Conservation (phyloP, 2,113 vertebrate species). For the Podilymbus podiceps region DNA sequence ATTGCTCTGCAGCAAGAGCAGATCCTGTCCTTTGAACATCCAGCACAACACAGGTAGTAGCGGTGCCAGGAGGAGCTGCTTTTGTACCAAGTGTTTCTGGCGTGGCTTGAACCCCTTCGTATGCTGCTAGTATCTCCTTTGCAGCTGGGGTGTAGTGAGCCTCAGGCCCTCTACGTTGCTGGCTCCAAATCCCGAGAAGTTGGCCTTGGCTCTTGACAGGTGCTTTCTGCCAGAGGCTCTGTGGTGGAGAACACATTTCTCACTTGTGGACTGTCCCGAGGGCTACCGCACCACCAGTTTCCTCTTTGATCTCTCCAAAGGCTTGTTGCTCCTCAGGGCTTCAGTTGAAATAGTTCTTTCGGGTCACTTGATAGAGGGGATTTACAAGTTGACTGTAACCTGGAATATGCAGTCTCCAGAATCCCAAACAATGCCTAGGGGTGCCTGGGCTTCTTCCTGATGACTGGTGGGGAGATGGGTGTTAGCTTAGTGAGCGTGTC, state of each 20-base stretch:
- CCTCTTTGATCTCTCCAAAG: neutral
- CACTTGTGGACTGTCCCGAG: neutral
- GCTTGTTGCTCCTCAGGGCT: neutral
- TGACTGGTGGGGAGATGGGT: neutral
- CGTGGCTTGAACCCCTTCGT: fast-evolving
- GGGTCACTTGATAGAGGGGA: neutral
- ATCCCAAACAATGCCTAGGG: neutral
- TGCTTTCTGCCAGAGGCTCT: neutral
- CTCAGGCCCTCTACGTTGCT: neutral
- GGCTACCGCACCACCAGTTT: neutral
- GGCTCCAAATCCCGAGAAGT: neutral
- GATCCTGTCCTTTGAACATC: neutral
- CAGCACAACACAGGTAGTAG: fast-evolving
- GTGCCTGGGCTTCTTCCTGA: neutral
- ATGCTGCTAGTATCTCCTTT: neutral
- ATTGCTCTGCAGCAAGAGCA: fast-evolving
- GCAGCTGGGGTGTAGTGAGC: neutral
- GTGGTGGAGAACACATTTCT: neutral
- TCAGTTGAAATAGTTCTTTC: neutral
- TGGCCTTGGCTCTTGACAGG: fast-evolving
- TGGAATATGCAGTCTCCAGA: neutral
- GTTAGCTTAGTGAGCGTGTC: neutral
- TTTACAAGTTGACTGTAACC: neutral
- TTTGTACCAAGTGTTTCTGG: fast-evolving
- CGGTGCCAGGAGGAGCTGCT: neutral